Base-by-base conservation (phyloP, 1,140 invertebrate genomes). In the Lepidostoma basale region DNA sequence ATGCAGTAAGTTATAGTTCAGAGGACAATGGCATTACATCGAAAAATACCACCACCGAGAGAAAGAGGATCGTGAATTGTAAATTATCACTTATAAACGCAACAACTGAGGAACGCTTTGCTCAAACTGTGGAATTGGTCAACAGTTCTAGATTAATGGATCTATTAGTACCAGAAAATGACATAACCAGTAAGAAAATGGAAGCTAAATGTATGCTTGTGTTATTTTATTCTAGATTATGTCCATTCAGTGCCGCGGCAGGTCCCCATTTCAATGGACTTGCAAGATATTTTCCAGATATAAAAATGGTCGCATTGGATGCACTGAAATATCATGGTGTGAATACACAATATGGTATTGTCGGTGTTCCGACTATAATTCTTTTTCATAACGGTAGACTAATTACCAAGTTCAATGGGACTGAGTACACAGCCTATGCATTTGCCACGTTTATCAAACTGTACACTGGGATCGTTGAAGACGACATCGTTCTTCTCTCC, bases 351-450 rank as follows among this genome's bases (percentile, higher is more conserved):
- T 96, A 95, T 84, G 95, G 96, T 16, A 93, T 97, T 69, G 90
- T 96, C n/a, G 94, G 93, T 16, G 91, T 98, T 22, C 96, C 96
- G 36, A 96, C 95, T 30, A 78, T 98, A 9, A 88, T 98, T 80
- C 84, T 98, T 59, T 95, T 98, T 74, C 95, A 98, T 76, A 97
- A 97, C 83, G 94, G 94, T 0, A 88, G 92, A 76, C 88, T 93
- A 22, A 87, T 94, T 25, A 90, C 90, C 0, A 93, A 94, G 81
- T 96, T 92, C 70, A 96, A 97, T 82, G 89, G 90, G 16, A 91
- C 92, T 9, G 87, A 91, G 52, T 92, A 94, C 72, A 92, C 87
- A 14, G 83, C 96, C 23, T 88, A 92, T 56, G 88, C 87, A 59
- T 93, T 97, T 75, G 86, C 89, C 5, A 88, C 87, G 69, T 98